Percentiles rank a stretch among this genome's conserved stretches.
These are phyloP conservation scores for Diadema setosum DNA, from an alignment of 35 echinoderm and acorn worm genomes.

Conservation along the genomic window DNA sequence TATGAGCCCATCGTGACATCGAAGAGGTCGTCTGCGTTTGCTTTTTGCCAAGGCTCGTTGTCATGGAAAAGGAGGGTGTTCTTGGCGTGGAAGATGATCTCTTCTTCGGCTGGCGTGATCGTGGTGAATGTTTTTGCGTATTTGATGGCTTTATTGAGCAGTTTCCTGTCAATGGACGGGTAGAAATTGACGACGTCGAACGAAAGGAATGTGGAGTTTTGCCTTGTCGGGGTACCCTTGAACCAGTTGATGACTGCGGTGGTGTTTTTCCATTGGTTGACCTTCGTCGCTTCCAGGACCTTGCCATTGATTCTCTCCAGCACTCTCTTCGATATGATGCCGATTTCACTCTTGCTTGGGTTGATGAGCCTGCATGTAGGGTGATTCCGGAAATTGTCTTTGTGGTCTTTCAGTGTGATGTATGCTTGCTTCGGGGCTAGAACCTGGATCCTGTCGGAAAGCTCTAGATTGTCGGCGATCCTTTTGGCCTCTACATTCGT, in stretches of 20 bases:
- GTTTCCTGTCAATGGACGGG: not conserved
- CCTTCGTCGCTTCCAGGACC: not conserved
- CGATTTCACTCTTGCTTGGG: conserved; percentile 46
- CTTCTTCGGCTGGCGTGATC: not conserved
- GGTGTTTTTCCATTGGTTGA: conserved; percentile 53
- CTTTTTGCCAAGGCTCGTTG: not conserved
- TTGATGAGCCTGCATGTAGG: conserved; percentile 48
- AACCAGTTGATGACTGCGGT: conserved; percentile 29
- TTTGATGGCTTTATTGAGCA: conserved; percentile 18
- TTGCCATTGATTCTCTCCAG: conserved; percentile 4
- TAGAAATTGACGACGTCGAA: conserved; percentile 49
- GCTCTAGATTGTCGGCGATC: too few species aligned
- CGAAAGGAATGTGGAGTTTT: not conserved
- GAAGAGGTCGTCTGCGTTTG: not conserved
- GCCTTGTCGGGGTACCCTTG: not conserved
- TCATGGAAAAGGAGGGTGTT: not conserved
- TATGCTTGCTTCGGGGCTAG: too few species aligned
- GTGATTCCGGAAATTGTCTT: not conserved
- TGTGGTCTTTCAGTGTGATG: too few species aligned
- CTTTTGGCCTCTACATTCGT: too few species aligned
- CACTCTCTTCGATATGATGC: conserved; percentile 27
- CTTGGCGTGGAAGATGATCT: not conserved
- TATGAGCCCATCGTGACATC: not conserved
- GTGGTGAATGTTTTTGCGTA: not conserved
- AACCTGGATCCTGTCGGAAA: too few species aligned